A percentile compares a stretch with the other conserved stretches of the same genome.
phyloP scores from a whole-genome alignment of 2,113 vertebrate genomes.

The Cottus gobio region DNA sequence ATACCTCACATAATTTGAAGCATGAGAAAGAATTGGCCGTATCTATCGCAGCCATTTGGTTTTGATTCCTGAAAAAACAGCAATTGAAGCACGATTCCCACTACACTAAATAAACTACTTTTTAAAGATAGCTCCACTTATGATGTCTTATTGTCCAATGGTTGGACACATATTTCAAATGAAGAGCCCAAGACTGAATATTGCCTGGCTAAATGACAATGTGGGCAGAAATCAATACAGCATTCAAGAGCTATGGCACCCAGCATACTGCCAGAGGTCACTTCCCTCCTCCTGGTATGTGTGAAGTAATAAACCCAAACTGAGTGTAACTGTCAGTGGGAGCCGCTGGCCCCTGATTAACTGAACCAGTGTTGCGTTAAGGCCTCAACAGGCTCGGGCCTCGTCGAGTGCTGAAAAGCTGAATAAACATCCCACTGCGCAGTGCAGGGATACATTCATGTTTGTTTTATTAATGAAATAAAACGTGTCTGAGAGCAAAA shows the following conservation, averaged over 20 bases:
- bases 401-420: constrained; percentile 49
- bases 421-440: constrained; percentile 56
- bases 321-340: constrained; percentile 46
- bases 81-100: neutral
- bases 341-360: constrained; percentile 54
- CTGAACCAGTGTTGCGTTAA: constrained; percentile 44
- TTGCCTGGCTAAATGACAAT: neutral
- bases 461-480: constrained; percentile 49
- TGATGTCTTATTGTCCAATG: neutral
- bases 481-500: constrained; percentile 34
- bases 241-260: constrained; percentile 9
- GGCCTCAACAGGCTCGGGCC: constrained; percentile 23
- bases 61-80: neutral
- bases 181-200: neutral
- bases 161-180: neutral
- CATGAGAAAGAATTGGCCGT: constrained; percentile 40
- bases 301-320: constrained; percentile 56
- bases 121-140: neutral
- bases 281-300: constrained; percentile 46
- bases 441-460: constrained; percentile 5
- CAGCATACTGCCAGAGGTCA: constrained; percentile 21
- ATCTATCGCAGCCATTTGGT: constrained; percentile 48
- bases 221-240: constrained; percentile 16
- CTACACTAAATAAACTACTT: neutral
- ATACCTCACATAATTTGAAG: constrained; percentile 61